These are phyloP conservation scores for Strigops habroptila DNA, from an alignment of 2,113 vertebrate genomes.

Conservation along the genomic window DNA sequence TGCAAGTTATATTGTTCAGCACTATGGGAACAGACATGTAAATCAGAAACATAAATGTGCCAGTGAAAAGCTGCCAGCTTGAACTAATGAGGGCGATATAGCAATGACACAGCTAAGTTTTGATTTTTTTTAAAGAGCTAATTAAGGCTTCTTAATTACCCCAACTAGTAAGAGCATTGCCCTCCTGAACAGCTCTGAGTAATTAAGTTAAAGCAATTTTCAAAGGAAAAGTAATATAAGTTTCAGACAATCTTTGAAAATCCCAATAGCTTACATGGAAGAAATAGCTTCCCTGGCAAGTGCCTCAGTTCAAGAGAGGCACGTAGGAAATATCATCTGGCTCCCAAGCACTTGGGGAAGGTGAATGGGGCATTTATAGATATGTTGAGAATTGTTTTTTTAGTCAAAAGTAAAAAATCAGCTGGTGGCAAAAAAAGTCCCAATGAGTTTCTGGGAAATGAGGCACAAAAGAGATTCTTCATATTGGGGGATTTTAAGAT, in stretches of 20 bases:
- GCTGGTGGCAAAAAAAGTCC: not conserved
- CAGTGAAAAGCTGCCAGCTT: slow-evolving; percentile 53
- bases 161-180: slow-evolving; percentile 32
- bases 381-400: rapidly evolving
- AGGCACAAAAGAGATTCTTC: not conserved
- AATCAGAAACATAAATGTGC: slow-evolving; percentile 64
- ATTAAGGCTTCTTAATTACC: slow-evolving; percentile 71
- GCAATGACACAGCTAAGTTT: slow-evolving; percentile 49
- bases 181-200: slow-evolving; percentile 40
- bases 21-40: slow-evolving; percentile 61
- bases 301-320: not conserved
- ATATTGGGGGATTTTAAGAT: not conserved
- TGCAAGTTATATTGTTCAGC: slow-evolving; percentile 48
- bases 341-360: not conserved
- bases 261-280: not conserved
- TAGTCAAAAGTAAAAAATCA: not conserved
- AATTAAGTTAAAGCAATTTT: slow-evolving; percentile 66
- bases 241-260: slow-evolving; percentile 21
- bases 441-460: not conserved
- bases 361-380: not conserved
- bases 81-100: slow-evolving; percentile 66
- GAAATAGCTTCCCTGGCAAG: not conserved
- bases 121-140: slow-evolving; percentile 51
- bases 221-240: slow-evolving; percentile 27
- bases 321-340: rapidly evolving